Evolutionary conservation across 2,888 invertebrate species (phyloP).

Genomic region (Drosophila fulvimacula): DNA sequence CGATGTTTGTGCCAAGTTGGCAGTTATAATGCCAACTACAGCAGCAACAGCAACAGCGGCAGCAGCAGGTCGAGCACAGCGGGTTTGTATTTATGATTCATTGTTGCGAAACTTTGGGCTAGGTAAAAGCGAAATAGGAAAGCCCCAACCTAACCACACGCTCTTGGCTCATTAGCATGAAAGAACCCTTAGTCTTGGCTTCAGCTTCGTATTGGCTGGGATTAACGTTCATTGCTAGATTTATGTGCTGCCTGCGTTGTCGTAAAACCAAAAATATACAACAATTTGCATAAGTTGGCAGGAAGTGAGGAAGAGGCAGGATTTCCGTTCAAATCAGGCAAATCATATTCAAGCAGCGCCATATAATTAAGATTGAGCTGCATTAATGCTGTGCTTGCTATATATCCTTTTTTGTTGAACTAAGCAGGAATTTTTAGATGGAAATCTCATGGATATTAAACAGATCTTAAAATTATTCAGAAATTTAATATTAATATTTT

Average conservation of each 20-base stretch:
- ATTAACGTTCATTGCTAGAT: conserved; percentile 63
- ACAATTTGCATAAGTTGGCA: conserved; percentile 67
- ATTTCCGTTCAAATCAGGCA: neutral
- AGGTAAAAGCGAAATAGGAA: conserved; percentile 51
- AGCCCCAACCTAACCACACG: neutral
- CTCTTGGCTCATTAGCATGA: conserved; percentile 65
- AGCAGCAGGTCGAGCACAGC: conserved; percentile 41
- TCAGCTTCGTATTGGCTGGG: conserved; percentile 39
- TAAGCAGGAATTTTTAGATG: neutral
- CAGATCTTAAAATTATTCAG: neutral
- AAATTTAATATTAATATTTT: neutral
- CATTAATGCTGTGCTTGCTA: neutral
- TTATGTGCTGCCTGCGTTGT: conserved; percentile 65
- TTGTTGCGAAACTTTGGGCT: conserved; percentile 54
- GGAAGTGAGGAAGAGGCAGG: neutral
- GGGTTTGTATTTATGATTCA: conserved; percentile 59
- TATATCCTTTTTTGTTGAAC: too few species aligned
- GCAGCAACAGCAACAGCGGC: neutral
- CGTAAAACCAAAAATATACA: conserved; percentile 68
- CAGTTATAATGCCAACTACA: conserved; percentile 41
- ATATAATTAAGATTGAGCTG: conserved; percentile 2
- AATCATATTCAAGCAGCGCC: conserved; percentile 1
- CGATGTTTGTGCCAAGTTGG: conserved; percentile 58
- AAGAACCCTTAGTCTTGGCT: conserved; percentile 60
- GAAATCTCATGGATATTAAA: neutral